These are phyloP conservation scores for Eucidaris tribuloides DNA, from an alignment of 35 echinoderm and acorn worm genomes.

Conservation along the genomic window DNA sequence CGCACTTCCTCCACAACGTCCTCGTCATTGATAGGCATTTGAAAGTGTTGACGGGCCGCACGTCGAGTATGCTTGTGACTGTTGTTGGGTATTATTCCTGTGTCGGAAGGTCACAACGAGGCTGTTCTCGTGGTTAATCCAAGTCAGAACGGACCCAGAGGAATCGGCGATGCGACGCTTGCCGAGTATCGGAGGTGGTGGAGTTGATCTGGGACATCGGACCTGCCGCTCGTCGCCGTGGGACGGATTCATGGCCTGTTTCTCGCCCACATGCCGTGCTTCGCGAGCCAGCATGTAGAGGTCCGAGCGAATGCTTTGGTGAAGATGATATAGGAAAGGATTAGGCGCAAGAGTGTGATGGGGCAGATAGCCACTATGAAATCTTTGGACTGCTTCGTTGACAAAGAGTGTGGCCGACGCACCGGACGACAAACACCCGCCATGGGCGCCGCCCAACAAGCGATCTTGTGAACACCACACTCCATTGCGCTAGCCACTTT, in stretches of 20 bases:
- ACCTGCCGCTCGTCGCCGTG: slow-evolving; percentile 67
- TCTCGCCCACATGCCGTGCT: slow-evolving; percentile 97
- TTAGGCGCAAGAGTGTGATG: slow-evolving; percentile 95
- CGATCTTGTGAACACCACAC: slow-evolving; percentile 94
- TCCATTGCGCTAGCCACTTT: slow-evolving; percentile 96
- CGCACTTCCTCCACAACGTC: background rate
- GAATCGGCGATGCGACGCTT: slow-evolving; percentile 60
- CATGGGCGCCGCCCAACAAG: slow-evolving; percentile 95
- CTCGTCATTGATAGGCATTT: slow-evolving; percentile 23
- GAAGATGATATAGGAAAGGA: slow-evolving; percentile 94
- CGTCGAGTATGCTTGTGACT: slow-evolving; percentile 31
- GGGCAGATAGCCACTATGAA: slow-evolving; percentile 95
- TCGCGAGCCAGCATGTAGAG: slow-evolving; percentile 69
- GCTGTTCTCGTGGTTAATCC: slow-evolving; percentile 49
- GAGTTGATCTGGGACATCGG: slow-evolving; percentile 90
- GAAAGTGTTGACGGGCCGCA: background rate
- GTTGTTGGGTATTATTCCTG: slow-evolving; percentile 38
- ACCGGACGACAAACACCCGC: slow-evolving; percentile 71
- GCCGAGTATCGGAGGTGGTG: slow-evolving; percentile 31
- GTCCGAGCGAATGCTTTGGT: slow-evolving; percentile 94
- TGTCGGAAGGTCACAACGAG: slow-evolving; percentile 44
- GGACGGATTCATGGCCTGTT: slow-evolving; percentile 81
- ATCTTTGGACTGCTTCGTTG: slow-evolving; percentile 80
- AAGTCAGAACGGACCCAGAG: slow-evolving; percentile 70
- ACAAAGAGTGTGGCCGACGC: slow-evolving; percentile 53